phyloP scores from a whole-genome alignment of 2,888 invertebrate species.

The Hypsopygia costalis region DNA sequence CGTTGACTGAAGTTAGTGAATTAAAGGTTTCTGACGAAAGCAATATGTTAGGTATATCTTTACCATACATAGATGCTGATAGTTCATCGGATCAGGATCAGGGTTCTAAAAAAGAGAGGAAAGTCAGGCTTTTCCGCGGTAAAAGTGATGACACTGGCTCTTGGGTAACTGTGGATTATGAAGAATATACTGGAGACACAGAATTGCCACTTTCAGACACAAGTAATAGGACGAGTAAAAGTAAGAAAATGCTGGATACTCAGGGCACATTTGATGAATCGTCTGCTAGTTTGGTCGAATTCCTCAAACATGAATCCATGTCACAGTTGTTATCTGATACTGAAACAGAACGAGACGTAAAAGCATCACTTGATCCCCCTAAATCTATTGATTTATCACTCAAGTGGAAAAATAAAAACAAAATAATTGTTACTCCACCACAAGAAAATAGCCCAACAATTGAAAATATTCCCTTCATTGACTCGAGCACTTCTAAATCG shows the following conservation, averaged over 20 bases:
- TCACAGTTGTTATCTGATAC: slow-evolving; percentile 60
- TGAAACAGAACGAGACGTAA: slow-evolving; percentile 62
- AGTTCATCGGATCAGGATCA: slow-evolving; percentile 75
- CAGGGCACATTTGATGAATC: slow-evolving; percentile 82
- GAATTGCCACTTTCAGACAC: slow-evolving; percentile 79
- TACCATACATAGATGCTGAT: slow-evolving; percentile 77
- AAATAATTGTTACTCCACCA: slow-evolving; percentile 82
- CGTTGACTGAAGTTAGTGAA: slow-evolving; percentile 84
- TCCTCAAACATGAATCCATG: slow-evolving; percentile 66
- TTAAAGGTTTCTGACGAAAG: slow-evolving; percentile 77
- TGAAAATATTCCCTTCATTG: slow-evolving; percentile 75
- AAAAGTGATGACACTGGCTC: slow-evolving; percentile 85
- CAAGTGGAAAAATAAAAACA: slow-evolving; percentile 77
- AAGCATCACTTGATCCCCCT: slow-evolving; percentile 36
- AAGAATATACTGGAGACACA: slow-evolving; percentile 83
- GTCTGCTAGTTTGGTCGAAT: slow-evolving; percentile 74
- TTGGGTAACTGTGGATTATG: slow-evolving; percentile 84
- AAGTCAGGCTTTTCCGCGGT: slow-evolving; percentile 60
- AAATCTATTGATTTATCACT: slow-evolving; percentile 55
- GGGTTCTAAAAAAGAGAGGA: slow-evolving; percentile 43
- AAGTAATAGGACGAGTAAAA: slow-evolving; percentile 39
- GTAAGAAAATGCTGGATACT: slow-evolving; percentile 59
- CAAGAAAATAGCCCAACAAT: slow-evolving; percentile 81
- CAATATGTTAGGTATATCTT: slow-evolving; percentile 66
- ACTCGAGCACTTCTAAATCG: slow-evolving; percentile 60